phyloP scores from a whole-genome alignment of 2,797 vertebrate species.

The Poeciliopsis gracilis region DNA sequence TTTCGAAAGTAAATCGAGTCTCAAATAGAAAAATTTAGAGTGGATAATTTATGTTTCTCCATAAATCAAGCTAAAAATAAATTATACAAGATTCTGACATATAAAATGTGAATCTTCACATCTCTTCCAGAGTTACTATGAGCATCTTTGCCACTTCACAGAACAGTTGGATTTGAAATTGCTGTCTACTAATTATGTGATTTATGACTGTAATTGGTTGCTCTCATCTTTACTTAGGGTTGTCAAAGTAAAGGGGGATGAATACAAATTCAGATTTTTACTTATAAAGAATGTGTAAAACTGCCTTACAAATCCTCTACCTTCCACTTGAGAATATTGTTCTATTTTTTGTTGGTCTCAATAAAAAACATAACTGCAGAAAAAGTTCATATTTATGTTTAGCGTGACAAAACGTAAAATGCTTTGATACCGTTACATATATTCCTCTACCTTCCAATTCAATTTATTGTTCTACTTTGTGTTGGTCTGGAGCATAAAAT shows the following conservation, averaged over 20 bases:
- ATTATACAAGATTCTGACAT: too few species aligned
- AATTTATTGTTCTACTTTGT: not conserved
- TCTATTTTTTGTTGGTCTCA: not conserved
- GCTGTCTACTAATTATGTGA: not conserved
- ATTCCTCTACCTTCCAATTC: not conserved
- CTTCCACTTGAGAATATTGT: not conserved
- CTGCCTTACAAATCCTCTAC: not conserved
- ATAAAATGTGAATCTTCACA: not conserved
- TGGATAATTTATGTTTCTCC: not conserved
- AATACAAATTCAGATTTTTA: not conserved
- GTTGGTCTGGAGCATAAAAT: not conserved
- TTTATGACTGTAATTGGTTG: not conserved
- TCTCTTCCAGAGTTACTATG: not conserved
- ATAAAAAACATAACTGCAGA: not conserved
- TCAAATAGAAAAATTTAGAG: not conserved
- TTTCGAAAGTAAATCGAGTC: not conserved
- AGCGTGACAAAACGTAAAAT: not conserved
- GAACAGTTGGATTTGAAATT: not conserved
- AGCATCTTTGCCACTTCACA: not conserved
- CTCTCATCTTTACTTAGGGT: not conserved
- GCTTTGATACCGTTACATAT: conserved; percentile 7
- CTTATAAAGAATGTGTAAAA: not conserved
- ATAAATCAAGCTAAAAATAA: too few species aligned
- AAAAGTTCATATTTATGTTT: not conserved
- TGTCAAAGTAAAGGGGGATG: not conserved